phyloP scores from a whole-genome alignment of 2,888 invertebrate genomes.

The Ophion slaviceki region DNA sequence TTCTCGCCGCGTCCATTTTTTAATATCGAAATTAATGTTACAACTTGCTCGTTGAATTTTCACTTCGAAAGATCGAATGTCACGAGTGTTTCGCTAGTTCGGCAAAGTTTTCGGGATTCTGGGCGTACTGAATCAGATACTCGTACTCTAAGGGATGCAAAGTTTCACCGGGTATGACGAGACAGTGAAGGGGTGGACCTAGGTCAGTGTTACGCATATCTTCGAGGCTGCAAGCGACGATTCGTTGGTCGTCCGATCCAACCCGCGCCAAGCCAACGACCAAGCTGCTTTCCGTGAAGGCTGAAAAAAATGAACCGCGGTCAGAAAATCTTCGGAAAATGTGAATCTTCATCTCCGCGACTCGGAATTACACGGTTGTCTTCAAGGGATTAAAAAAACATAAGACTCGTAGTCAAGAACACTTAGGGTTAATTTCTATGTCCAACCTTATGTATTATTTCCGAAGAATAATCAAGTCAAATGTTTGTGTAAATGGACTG shows the following conservation, averaged over 20 bases:
- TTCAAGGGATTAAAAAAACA: too few relatives aligned
- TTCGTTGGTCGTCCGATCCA: conserved; percentile 93
- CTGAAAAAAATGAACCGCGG: conserved; percentile 69
- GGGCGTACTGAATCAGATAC: conserved; percentile 89
- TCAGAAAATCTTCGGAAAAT: not conserved
- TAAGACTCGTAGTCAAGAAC: too few relatives aligned
- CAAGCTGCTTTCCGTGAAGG: conserved; percentile 85
- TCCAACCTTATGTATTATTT: too few relatives aligned
- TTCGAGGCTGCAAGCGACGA: conserved; percentile 89
- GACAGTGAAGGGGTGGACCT: conserved; percentile 96
- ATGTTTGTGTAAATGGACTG: too few relatives aligned
- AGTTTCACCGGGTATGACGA: conserved; percentile 92
- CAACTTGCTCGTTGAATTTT: not conserved
- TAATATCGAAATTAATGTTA: not conserved
- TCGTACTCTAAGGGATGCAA: conserved; percentile 97
- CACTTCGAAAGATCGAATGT: not conserved
- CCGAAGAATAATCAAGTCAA: too few relatives aligned
- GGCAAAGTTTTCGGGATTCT: conserved; percentile 64
- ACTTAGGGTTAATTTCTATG: too few relatives aligned
- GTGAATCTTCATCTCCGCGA: not conserved
- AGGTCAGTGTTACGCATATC: conserved; percentile 90
- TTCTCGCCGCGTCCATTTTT: not conserved
- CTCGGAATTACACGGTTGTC: too few relatives aligned
- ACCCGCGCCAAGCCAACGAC: conserved; percentile 96
- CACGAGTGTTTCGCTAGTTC: conserved; percentile 48